Evolutionary conservation across 2,113 vertebrate species (phyloP), one percentile per base, ranked within the genome.

Genomic region (Serilophus lunatus): DNA sequence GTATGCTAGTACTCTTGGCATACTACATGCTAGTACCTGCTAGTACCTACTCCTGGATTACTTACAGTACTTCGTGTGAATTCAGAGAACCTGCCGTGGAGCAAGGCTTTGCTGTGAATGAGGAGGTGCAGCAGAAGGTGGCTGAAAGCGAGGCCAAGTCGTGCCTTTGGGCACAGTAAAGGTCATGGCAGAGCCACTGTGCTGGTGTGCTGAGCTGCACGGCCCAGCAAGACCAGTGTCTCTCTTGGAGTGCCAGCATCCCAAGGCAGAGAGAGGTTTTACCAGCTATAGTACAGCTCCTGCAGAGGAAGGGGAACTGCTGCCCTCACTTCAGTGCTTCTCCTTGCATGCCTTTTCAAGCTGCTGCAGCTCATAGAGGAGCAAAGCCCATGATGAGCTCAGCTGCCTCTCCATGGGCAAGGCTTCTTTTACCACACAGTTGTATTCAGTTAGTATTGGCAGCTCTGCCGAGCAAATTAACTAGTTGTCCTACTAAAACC

Each of bases 131-230:
- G 68, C 61, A 86, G 53, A 23, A 65, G 17, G 49, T 42, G 33
- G n/a, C 61, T 82, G 5, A 2, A 40, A 47, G 59, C 0, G 0
- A 38, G 40, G 64, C 71, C 0, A 2, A 8, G 28, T 9, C 28
- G 38, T 88, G 84, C 44, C 51, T 47, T 53, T 47, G 84, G 35
- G 49, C 53, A 4, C 22, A 25, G 18, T 0, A 0, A 36, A 35
- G 44, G 82, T 82, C 7, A 0, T 6, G 29, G 44, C 57, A 68
- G 51, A 60, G 64, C 50, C 0, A 2, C 60, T 18, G 51, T 66
- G 51, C 75, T 24, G 31, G n/a, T 10, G 3, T 47, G 60, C 54
- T 0, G 1, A 7, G 9, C 23, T 64, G 54, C 14, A 2, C 4
- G 0, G 53, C 29, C 44, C 2, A 3, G 29, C 87, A 57, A 49